These are phyloP conservation scores for Sebastes paucispinis DNA, from an alignment of 2,797 vertebrate genomes.

Conservation along the genomic window DNA sequence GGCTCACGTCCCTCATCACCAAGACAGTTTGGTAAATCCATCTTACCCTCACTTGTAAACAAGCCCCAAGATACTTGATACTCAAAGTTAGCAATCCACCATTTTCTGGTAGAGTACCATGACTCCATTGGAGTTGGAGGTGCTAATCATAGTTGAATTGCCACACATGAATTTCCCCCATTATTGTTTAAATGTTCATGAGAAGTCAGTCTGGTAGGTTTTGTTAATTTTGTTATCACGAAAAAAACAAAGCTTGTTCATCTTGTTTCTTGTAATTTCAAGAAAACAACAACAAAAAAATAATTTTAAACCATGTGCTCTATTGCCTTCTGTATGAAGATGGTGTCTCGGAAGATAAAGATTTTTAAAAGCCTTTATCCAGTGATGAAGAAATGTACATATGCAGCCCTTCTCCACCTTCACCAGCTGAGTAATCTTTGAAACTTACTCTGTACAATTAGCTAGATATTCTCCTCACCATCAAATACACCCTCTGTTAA, in stretches of 20 bases:
- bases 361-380: not conserved
- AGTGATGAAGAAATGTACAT: conserved; percentile 11
- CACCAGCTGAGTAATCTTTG: not conserved
- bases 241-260: conserved; percentile 8
- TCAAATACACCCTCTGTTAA: conserved; percentile 25
- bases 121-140: not conserved
- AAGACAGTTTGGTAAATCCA: not conserved
- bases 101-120: not conserved
- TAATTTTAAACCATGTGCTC: conserved; percentile 9
- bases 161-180: not conserved
- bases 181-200: not conserved
- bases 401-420: not conserved
- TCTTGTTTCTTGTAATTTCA: not conserved
- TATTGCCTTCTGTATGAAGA: conserved; percentile 4
- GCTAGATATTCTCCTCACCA: conserved; percentile 4
- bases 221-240: conserved; percentile 4
- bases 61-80: not conserved
- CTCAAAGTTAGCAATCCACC: not conserved
- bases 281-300: not conserved
- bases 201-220: conserved; percentile 1
- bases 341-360: not conserved
- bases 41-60: not conserved
- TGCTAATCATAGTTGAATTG: not conserved
- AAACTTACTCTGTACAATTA: not conserved
- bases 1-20: not conserved